These are phyloP conservation scores for Hanleya hanleyi DNA, from an alignment of 2,888 invertebrate species.

Conservation along the genomic window DNA sequence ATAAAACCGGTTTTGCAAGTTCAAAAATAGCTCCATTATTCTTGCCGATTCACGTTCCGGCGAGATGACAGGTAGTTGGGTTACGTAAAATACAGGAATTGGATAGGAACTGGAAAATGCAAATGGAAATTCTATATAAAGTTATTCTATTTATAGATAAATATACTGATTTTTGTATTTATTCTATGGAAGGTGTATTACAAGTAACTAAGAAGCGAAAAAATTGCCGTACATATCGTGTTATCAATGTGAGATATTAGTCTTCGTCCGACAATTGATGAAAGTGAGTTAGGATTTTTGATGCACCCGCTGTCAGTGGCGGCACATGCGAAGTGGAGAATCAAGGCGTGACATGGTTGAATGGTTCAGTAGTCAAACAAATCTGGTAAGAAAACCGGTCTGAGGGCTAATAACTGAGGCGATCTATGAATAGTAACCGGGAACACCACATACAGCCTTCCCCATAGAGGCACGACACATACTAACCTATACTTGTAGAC, in stretches of 20 bases:
- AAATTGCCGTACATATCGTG: too few relatives aligned
- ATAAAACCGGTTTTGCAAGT: slow-evolving; percentile 54
- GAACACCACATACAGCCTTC: neutral
- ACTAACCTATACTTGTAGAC: too few relatives aligned
- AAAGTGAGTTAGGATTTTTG: neutral
- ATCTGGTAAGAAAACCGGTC: neutral
- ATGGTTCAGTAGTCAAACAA: neutral
- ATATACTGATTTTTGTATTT: too few relatives aligned
- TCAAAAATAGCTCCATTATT: slow-evolving; percentile 44
- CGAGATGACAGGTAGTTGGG: too few relatives aligned
- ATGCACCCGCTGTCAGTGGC: neutral
- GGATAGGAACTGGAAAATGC: too few relatives aligned
- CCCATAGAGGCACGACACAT: too few relatives aligned
- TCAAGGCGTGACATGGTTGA: neutral
- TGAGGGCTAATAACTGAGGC: neutral
- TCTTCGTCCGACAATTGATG: neutral
- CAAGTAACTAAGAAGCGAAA: too few relatives aligned
- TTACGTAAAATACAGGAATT: too few relatives aligned
- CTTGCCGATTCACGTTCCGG: neutral
- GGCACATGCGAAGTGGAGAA: neutral
- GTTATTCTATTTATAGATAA: too few relatives aligned
- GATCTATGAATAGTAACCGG: neutral
- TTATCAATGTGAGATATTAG: neutral
- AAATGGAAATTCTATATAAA: too few relatives aligned
- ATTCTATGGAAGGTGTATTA: too few relatives aligned